A percentile compares a stretch with the other conserved stretches of the same genome.
Conservation (phyloP, 2,888 invertebrate species). For the Tetranychus piercei region DNA sequence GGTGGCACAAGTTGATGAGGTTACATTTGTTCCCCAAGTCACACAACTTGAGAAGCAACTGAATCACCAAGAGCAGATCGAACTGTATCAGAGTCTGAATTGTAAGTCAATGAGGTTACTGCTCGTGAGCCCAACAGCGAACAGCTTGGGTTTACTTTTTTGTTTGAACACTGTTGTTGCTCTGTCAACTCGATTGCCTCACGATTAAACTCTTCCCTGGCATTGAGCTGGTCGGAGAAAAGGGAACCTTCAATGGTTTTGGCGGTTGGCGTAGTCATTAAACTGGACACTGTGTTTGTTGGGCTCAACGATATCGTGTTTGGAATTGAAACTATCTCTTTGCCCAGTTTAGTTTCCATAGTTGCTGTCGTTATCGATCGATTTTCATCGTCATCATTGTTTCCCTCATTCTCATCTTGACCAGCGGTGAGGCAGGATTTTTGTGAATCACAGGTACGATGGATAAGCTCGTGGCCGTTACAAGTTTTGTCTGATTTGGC, state of each 20-base stretch:
- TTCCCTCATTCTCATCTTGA: background rate
- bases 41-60: background rate
- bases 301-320: background rate
- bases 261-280: background rate
- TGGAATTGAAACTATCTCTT: background rate
- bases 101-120: background rate
- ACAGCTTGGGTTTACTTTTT: too few species aligned
- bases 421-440: background rate
- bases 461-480: slow-evolving; percentile 11
- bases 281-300: background rate
- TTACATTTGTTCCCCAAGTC: background rate
- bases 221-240: too few species aligned
- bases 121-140: background rate
- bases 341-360: background rate
- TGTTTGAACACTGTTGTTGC: background rate
- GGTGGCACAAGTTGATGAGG: background rate
- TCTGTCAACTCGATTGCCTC: too few species aligned
- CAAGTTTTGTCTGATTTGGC: slow-evolving; percentile 2
- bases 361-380: background rate
- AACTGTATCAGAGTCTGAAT: background rate
- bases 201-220: too few species aligned
- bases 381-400: background rate
- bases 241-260: background rate
- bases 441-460: background rate
- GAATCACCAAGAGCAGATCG: background rate